Conservation (phyloP, 1,140 invertebrate species). For the Drosophila baimaii region DNA sequence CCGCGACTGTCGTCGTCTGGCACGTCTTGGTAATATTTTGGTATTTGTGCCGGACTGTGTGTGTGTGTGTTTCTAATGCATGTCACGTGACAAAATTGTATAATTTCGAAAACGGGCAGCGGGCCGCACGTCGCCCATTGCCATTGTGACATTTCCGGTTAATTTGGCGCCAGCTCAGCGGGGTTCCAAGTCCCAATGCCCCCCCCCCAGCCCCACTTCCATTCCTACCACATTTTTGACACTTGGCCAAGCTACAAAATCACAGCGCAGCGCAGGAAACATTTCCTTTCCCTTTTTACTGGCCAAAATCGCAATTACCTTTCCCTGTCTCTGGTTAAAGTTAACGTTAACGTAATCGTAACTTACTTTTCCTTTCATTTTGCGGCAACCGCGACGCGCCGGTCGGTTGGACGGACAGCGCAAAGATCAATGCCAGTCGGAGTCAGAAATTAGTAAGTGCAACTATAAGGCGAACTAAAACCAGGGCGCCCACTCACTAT, state of each 20-base stretch:
- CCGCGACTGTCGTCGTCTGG: conserved; percentile 52
- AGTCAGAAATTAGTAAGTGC: conserved; percentile 81
- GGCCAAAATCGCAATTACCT: conserved; percentile 77
- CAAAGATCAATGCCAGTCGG: conserved; percentile 79
- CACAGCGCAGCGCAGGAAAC: conserved; percentile 51
- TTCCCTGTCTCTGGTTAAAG: conserved; percentile 69
- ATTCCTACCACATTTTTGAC: conserved; percentile 65
- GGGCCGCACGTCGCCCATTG: conserved; percentile 80
- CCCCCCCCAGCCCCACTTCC: conserved; percentile 26
- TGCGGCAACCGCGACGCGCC: conserved; percentile 48
- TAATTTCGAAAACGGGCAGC: conserved; percentile 78
- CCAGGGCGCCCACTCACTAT: conserved; percentile 71
- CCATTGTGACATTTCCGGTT: conserved; percentile 82
- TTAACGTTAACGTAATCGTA: conserved; percentile 71
- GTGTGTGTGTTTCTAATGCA: conserved; percentile 78
- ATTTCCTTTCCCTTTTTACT: conserved; percentile 71
- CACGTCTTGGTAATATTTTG: conserved; percentile 60
- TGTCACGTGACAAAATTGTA: conserved; percentile 83
- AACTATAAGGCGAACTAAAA: conserved; percentile 68
- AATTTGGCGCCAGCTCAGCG: conserved; percentile 80
- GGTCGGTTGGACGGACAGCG: conserved; percentile 45
- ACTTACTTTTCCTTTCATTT: conserved; percentile 83
- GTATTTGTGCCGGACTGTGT: conserved; percentile 47
- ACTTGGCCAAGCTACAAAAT: conserved; percentile 78
- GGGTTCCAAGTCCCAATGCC: conserved; percentile 33